These are phyloP conservation scores for Patagioenas fasciata DNA, from an alignment of 2,113 vertebrate genomes.

Conservation along the genomic window DNA sequence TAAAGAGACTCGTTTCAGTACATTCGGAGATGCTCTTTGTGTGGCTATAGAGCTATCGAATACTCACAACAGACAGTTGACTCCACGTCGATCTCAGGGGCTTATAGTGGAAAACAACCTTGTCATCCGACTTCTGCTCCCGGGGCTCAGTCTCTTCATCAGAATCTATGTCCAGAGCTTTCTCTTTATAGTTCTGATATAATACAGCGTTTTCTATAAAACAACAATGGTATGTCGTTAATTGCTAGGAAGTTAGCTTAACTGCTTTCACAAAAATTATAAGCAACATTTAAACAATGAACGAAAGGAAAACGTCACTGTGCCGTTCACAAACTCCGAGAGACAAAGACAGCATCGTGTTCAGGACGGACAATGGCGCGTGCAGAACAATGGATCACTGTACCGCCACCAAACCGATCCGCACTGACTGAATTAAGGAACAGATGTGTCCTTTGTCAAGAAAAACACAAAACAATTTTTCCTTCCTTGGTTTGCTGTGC, in stretches of 20 bases:
- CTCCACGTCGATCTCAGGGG: conserved; percentile 91
- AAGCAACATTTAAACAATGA: neutral
- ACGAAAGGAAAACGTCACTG: neutral
- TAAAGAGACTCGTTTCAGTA: neutral
- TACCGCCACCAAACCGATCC: conserved; percentile 14
- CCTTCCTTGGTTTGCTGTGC: neutral
- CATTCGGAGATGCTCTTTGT: neutral
- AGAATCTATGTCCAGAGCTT: conserved; percentile 92
- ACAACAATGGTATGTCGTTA: neutral
- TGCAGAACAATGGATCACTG: conserved; percentile 56
- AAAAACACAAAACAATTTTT: conserved; percentile 37
- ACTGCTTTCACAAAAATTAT: neutral
- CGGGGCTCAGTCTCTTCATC: conserved; percentile 88
- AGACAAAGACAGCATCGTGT: conserved; percentile 42
- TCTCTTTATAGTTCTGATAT: conserved; percentile 98
- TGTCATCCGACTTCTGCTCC: conserved; percentile 78
- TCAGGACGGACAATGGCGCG: conserved; percentile 50
- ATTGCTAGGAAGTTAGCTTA: neutral
- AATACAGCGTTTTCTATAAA: conserved; percentile 89
- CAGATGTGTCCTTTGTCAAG: conserved; percentile 59
- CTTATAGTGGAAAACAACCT: conserved; percentile 85
- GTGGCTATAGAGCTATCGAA: neutral
- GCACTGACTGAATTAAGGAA: conserved; percentile 42
- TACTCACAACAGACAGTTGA: conserved; percentile 90
- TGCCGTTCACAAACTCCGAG: neutral